These are phyloP conservation scores for Pangasius macronema DNA, from an alignment of 2,797 vertebrate species.

Conservation along the genomic window DNA sequence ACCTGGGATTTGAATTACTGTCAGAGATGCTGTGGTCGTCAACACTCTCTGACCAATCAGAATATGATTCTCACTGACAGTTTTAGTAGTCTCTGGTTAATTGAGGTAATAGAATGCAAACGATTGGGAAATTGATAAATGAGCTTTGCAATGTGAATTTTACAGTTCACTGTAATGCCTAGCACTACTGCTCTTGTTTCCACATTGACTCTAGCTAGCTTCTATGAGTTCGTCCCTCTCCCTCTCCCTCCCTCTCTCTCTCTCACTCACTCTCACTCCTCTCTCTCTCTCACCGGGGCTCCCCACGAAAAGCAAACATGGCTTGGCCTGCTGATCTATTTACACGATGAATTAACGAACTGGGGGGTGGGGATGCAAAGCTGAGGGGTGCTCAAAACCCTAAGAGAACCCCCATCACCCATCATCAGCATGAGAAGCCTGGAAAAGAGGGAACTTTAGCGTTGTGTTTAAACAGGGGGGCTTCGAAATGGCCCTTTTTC, in stretches of 20 bases:
- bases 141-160: not conserved
- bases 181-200: slow-evolving; percentile 19
- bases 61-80: not conserved
- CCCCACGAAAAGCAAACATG: slow-evolving; percentile 82
- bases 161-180: slow-evolving; percentile 13
- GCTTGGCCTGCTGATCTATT: slow-evolving; percentile 84
- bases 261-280: not conserved
- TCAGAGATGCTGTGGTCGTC: not conserved
- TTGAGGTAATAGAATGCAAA: not conserved
- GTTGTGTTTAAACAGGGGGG: slow-evolving; percentile 50
- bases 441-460: slow-evolving; percentile 65
- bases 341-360: slow-evolving; percentile 85
- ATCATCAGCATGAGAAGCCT: slow-evolving; percentile 67
- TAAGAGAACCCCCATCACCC: slow-evolving; percentile 65
- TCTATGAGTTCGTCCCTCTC: slow-evolving; percentile 9
- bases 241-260: slow-evolving; percentile 7
- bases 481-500: slow-evolving; percentile 46
- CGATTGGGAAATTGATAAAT: not conserved
- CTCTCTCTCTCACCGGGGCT: slow-evolving; percentile 69
- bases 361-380: slow-evolving; percentile 57
- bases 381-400: slow-evolving; percentile 73
- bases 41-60: not conserved
- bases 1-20: not conserved
- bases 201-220: not conserved
- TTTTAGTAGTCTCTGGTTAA: not conserved